Conservation (phyloP, 2,888 invertebrate genomes). For the Eilema griseolum region DNA sequence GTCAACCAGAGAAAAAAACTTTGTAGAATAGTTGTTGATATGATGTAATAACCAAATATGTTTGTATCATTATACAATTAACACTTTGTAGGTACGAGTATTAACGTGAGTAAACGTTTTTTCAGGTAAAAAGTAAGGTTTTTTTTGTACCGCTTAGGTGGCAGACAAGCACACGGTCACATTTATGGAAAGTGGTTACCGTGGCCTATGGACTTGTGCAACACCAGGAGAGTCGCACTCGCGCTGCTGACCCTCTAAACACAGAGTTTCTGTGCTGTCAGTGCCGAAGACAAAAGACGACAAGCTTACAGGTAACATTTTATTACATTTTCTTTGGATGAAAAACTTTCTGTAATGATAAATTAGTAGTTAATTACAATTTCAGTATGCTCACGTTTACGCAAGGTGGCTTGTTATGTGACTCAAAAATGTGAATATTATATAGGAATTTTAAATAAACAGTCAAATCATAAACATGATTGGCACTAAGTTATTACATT, state of each 20-base stretch:
- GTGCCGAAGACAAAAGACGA: too few relatives aligned
- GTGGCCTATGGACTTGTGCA: too few relatives aligned
- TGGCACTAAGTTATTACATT: not conserved
- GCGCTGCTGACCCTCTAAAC: too few relatives aligned
- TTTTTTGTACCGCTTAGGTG: too few relatives aligned
- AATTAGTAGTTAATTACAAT: not conserved
- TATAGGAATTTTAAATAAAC: not conserved
- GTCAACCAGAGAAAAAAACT: constrained; percentile 11
- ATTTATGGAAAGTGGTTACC: too few relatives aligned
- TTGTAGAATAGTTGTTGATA: constrained; percentile 26
- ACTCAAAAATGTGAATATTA: not conserved
- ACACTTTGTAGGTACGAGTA: constrained; percentile 3
- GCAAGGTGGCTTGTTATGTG: too few relatives aligned
- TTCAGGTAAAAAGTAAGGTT: not conserved
- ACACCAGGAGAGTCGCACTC: too few relatives aligned
- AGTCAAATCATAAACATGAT: too few relatives aligned
- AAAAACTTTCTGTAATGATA: not conserved
- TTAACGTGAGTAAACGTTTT: constrained; percentile 12
- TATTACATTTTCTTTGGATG: not conserved
- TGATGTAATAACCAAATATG: constrained; percentile 30
- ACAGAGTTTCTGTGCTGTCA: too few relatives aligned
- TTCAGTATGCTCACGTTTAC: not conserved
- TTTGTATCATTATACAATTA: constrained; percentile 13
- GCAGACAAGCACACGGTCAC: too few relatives aligned
- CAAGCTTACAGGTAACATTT: too few relatives aligned